Conservation (phyloP, 2,113 vertebrate genomes). For the Mesitornis unicolor region DNA sequence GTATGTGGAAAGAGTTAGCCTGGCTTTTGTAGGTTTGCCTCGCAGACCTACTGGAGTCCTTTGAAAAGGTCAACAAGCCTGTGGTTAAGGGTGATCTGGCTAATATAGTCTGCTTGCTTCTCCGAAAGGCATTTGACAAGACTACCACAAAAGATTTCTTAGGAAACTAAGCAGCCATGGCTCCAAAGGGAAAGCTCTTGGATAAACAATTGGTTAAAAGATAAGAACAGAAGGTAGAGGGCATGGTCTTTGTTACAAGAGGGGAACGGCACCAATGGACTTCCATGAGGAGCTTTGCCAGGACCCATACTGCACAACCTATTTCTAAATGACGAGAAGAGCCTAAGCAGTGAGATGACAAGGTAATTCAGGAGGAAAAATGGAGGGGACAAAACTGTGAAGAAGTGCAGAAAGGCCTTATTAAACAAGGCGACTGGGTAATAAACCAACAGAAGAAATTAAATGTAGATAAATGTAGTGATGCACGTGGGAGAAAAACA, state of each 20-base stretch:
- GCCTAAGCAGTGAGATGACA: background rate
- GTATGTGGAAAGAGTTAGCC: background rate
- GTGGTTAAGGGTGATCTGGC: slow-evolving; percentile 22
- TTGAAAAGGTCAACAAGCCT: slow-evolving; percentile 36
- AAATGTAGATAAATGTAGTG: background rate
- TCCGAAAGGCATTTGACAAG: background rate
- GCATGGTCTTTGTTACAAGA: background rate
- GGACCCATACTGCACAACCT: background rate
- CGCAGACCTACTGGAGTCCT: background rate
- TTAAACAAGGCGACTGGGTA: background rate
- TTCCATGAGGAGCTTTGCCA: background rate
- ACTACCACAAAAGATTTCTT: background rate
- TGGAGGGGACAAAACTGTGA: background rate
- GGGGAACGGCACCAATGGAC: background rate
- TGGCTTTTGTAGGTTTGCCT: background rate
- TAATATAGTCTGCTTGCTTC: background rate
- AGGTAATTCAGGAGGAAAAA: background rate
- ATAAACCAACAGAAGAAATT: background rate
- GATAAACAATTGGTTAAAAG: slow-evolving; percentile 23
- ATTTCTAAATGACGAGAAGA: background rate
- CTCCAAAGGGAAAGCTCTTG: background rate
- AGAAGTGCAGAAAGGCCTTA: background rate
- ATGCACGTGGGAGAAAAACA: background rate
- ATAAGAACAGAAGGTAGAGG: background rate
- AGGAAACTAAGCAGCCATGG: background rate